Evolutionary conservation across 2,113 vertebrate genomes (phyloP).

Genomic region (Psilopsiagon aurifrons): DNA sequence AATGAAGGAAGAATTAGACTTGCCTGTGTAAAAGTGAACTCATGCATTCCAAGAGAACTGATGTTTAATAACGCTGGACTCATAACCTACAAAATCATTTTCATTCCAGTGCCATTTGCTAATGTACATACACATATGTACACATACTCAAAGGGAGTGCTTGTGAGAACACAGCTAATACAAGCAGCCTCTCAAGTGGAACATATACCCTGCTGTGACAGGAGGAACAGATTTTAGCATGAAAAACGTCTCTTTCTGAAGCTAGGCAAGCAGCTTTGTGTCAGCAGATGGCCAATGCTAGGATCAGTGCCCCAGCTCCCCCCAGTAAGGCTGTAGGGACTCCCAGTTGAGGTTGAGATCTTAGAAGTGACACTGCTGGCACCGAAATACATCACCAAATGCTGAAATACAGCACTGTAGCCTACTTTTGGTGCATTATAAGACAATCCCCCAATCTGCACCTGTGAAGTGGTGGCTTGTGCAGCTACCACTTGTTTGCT

Average conservation of each 20-base stretch:
- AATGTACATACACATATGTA: background rate
- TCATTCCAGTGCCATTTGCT: background rate
- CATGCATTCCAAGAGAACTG: background rate
- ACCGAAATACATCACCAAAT: background rate
- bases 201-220: background rate
- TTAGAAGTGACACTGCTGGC: background rate
- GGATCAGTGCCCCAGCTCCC: background rate
- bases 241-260: background rate
- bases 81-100: background rate
- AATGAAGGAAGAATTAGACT: background rate
- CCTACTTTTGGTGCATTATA: background rate
- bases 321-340: background rate
- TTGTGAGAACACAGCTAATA: background rate
- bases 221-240: background rate
- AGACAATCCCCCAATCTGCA: rapidly evolving
- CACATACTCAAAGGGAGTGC: background rate
- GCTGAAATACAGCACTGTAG: background rate
- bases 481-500: background rate
- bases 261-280: background rate
- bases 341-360: background rate
- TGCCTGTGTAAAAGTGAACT: background rate
- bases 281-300: background rate
- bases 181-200: background rate
- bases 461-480: background rate
- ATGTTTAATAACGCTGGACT: background rate